Evolutionary conservation across 92 coral and sea anemone genomes (phyloP), one percentile per base, ranked within the genome.

Genomic region (Porites cylindrica): DNA sequence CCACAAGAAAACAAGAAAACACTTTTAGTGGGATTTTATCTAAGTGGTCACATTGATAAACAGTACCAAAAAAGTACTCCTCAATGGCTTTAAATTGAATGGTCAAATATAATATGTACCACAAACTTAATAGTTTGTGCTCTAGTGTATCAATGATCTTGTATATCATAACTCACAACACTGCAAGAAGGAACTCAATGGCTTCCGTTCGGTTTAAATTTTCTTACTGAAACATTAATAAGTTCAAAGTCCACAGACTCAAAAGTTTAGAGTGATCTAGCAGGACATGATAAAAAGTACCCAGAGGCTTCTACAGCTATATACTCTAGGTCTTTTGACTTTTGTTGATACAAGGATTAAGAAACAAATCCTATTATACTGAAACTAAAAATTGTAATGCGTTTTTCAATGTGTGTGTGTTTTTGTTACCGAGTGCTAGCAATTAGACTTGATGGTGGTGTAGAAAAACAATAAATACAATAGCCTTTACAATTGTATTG

Each of bases 401-500:
- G 58, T 18, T 5, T 47, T 64, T 20, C 2, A 50, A 10, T 38
- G 47, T 38, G 47, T 38, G 47, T 38, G 47, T 38, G 47, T 38
- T 14, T 19, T 79, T 79, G 18, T 79, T n/a, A 79, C 32, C 11
- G 19, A 38, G 58, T 51, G 62, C 21, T 7, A 50, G 20, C 51
- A n/a, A 12, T 43, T 18, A 7, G 21, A 18, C 7, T 8, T 32
- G 13, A 66, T 20, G n/a, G 73, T 7, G 20, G 18, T 12, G 51
- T 51, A 65, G 47, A 29, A 66, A 6, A 23, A 51, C 51, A 19
- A 66, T 19, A 38, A 38, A 10, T 6, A 62, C 32, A 43, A 56
- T 18, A 19, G 71, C 59, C 65, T 80, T 80, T 64, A 63, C 43
- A 79, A 63, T 10, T 13, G 51, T 12, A 29, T 77, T 77, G 69